phyloP scores from a whole-genome alignment of 2,888 invertebrate species.

The Agonopterix subpropinquella region DNA sequence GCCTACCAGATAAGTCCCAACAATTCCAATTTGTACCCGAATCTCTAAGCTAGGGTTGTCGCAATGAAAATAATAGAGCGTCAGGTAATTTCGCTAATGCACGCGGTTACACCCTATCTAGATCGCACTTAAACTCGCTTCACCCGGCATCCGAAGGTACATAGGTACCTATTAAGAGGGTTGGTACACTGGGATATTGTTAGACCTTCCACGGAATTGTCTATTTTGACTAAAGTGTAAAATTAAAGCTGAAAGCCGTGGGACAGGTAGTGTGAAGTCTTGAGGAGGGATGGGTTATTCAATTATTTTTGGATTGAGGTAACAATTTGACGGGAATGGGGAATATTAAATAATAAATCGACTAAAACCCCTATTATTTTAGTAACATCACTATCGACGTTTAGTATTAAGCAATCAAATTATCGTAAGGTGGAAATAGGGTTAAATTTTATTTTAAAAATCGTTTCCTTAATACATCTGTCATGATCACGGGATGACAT shows the following conservation, averaged over 20 bases:
- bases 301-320: conserved; percentile 4
- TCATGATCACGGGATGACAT: too few relatives aligned
- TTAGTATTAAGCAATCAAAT: too few relatives aligned
- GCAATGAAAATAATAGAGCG: conserved; percentile 72
- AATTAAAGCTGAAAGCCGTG: conserved; percentile 32
- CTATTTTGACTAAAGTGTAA: conserved; percentile 60
- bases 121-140: conserved; percentile 59
- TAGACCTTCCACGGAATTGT: conserved; percentile 43
- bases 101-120: conserved; percentile 70
- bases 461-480: too few relatives aligned
- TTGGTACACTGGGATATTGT: conserved; percentile 38
- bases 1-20: conserved; percentile 7
- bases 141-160: conserved; percentile 43
- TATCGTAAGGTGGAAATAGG: too few relatives aligned
- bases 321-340: neutral
- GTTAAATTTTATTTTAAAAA: too few relatives aligned
- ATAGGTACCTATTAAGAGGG: conserved; percentile 69
- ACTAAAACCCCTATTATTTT: too few relatives aligned
- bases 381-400: too few relatives aligned
- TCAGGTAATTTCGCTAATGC: conserved; percentile 74
- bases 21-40: conserved; percentile 29
- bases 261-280: conserved; percentile 12
- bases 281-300: conserved; percentile 12
- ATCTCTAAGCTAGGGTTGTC: conserved; percentile 48
- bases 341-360: neutral